These are phyloP conservation scores for Ruditapes philippinarum DNA, from an alignment of 1,140 invertebrate species.

Conservation along the genomic window DNA sequence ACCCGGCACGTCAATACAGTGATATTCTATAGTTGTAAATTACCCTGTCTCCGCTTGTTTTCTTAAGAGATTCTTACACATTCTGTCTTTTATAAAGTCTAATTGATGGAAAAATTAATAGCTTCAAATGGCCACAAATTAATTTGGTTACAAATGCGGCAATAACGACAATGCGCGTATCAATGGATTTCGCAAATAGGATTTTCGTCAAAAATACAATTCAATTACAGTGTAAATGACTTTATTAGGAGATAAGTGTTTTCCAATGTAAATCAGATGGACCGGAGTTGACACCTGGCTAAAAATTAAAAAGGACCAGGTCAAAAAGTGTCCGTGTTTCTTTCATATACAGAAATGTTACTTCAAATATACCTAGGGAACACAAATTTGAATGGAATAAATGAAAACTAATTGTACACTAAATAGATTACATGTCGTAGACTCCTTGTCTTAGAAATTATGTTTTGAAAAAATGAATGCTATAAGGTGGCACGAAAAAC, in stretches of 20 bases:
- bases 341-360: no score
- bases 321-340: no score
- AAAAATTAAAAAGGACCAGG: background rate
- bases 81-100: slow-evolving; percentile 54
- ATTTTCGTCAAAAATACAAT: slow-evolving; percentile 29
- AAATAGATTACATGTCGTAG: no score
- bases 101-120: slow-evolving; percentile 64
- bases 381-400: no score
- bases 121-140: slow-evolving; percentile 61
- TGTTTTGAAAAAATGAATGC: no score
- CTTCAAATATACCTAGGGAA: no score
- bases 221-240: slow-evolving; percentile 52
- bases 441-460: no score
- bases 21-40: slow-evolving; percentile 50
- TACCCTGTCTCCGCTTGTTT: slow-evolving; percentile 50
- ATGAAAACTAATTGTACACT: no score
- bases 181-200: slow-evolving; percentile 51
- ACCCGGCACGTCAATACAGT: background rate
- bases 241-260: slow-evolving; percentile 29
- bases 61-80: slow-evolving; percentile 57
- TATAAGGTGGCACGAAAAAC: no score
- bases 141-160: slow-evolving; percentile 58
- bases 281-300: background rate
- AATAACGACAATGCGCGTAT: slow-evolving; percentile 35
- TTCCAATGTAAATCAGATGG: background rate